Evolutionary conservation across 2,888 invertebrate genomes (phyloP).

Genomic region (Drosophila fungiperda): DNA sequence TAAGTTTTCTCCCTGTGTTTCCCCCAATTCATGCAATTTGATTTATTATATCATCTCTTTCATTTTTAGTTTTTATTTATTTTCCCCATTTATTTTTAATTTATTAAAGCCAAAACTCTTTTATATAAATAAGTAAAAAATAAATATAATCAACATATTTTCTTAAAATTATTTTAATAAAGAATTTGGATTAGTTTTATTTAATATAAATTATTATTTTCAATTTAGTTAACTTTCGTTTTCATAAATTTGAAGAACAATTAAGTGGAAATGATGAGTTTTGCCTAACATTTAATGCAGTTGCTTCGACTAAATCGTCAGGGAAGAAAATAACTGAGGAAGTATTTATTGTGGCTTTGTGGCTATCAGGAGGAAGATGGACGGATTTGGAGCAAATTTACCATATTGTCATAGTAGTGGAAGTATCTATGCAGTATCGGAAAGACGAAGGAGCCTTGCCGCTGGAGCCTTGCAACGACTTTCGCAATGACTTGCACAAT

Average conservation of each 20-base stretch:
- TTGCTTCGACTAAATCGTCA: not conserved
- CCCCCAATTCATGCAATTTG: not conserved
- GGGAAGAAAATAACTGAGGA: not conserved
- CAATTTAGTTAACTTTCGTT: not conserved
- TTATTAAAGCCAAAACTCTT: not conserved
- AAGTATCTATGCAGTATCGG: slow-evolving; percentile 1
- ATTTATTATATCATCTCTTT: not conserved
- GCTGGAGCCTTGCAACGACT: slow-evolving; percentile 21
- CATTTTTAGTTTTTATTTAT: not conserved
- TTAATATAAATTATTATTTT: not conserved
- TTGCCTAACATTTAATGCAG: not conserved
- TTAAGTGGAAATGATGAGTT: slow-evolving; percentile 1
- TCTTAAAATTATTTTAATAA: not conserved
- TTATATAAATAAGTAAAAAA: not conserved
- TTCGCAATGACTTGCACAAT: slow-evolving; percentile 50
- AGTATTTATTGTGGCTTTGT: slow-evolving; percentile 25
- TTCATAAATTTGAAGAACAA: not conserved
- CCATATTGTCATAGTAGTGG: slow-evolving; percentile 14
- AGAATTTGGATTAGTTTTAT: not conserved
- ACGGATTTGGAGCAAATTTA: slow-evolving; percentile 5
- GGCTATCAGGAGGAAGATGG: not conserved
- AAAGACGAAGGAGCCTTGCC: slow-evolving; percentile 14
- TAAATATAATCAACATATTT: not conserved
- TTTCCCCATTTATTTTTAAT: not conserved
- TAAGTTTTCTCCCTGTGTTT: not conserved